Evolutionary conservation across 2,113 vertebrate genomes (phyloP), one percentile per base, ranked within the genome.

Genomic region (Peromyscus leucopus): DNA sequence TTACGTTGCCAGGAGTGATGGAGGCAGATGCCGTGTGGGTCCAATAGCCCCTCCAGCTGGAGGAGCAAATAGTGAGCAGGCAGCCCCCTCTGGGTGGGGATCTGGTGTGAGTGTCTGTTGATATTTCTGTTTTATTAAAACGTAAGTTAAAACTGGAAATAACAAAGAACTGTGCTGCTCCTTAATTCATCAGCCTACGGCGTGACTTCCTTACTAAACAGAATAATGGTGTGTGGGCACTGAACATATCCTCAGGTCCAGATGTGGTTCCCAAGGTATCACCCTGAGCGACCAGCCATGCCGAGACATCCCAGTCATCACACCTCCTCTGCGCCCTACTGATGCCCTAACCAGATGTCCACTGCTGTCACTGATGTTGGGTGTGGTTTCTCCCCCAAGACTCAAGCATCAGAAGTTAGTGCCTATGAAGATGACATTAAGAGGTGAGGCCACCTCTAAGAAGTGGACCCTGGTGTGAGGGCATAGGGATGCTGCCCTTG

Each of bases 271-370:
- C 22, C 24, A 63, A 8, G 5, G 24, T 21, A 24, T 28, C 8
- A 0, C 12, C 17, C n/a, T 15, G 16, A 12, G 72, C n/a, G 69
- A 7, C 17, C 0, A 7, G 24, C 26, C 24, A 9, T 0, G 3
- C 42, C 17, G 2, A 33, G 33, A 46, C 7, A 3, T 46, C 78
- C 55, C 57, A 7, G 24, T 72, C 13, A 1, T 9, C 61, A 2
- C 65, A 55, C 57, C 72, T 19, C 28, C 78, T 51, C 22, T 16
- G 13, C 0, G n/a, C 55, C 72, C 76, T n/a, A 22, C 24, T 67
- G 61, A 10, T 61, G 26, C 59, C 51, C 39, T 17, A 69, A 42
- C 61, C n/a, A 59, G 89, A 93, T 63, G 22, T 5, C 42, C 72
- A 33, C 15, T 5, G 46, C 63, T 63, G 46, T 42, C 59, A 33